Evolutionary conservation across 2,113 vertebrate genomes (phyloP).

Genomic region (Genyomyrus donnyi): DNA sequence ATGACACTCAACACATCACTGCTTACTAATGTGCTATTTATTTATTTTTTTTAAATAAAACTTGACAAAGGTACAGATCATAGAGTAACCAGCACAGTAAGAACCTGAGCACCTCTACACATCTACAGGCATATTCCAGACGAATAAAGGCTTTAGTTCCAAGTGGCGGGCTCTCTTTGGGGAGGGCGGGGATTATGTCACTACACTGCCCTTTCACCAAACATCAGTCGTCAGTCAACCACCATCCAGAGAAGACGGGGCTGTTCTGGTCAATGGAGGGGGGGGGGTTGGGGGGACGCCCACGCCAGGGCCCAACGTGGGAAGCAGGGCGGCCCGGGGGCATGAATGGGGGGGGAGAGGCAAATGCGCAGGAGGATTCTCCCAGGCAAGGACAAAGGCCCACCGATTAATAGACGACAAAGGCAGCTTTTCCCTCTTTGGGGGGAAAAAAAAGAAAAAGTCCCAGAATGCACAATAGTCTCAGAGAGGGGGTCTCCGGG

Average conservation of each 20-base stretch:
- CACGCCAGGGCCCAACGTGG: not conserved
- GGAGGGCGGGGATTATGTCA: not conserved
- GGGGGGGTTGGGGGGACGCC: not conserved
- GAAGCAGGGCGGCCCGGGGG: constrained; percentile 15
- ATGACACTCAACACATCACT: not conserved
- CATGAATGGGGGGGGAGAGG: constrained; percentile 23
- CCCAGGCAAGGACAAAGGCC: constrained; percentile 11
- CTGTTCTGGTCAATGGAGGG: not conserved
- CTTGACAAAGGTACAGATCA: not conserved
- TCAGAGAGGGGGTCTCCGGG: not conserved
- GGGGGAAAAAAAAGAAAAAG: not conserved
- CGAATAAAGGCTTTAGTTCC: not conserved
- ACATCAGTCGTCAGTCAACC: not conserved
- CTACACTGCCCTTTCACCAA: not conserved
- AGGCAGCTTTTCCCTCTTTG: constrained; percentile 17
- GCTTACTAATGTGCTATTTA: not conserved
- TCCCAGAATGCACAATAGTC: constrained; percentile 19
- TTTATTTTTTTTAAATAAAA: not conserved
- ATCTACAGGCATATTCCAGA: not conserved
- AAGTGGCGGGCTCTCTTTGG: not conserved
- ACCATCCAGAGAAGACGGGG: not conserved
- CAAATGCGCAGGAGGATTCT: constrained; percentile 23
- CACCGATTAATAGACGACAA: constrained; percentile 24
- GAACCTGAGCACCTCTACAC: not conserved
- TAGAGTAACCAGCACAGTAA: not conserved